phyloP scores from a whole-genome alignment of 2,113 vertebrate genomes.

The cat (Felis catus) region DNA sequence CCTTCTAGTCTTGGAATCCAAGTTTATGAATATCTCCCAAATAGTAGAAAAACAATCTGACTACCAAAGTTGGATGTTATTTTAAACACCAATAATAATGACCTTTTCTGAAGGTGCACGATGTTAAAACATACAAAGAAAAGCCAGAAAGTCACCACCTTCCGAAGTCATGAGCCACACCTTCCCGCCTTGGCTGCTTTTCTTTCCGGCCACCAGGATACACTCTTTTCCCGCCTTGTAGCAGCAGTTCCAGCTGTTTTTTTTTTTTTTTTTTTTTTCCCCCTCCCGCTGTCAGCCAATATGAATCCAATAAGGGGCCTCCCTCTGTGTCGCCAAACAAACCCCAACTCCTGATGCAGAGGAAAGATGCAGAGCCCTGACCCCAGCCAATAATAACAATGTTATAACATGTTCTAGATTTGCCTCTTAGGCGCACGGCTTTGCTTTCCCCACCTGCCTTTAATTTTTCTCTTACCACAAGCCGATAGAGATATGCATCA shows the following conservation, averaged over 20 bases:
- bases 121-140: background rate
- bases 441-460: slow-evolving; percentile 77
- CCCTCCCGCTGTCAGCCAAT: background rate
- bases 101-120: background rate
- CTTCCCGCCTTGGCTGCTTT: background rate
- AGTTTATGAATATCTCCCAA: background rate
- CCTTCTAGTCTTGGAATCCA: background rate
- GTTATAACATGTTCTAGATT: slow-evolving; percentile 76
- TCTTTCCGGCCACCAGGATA: background rate
- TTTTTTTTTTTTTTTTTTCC: background rate
- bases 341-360: slow-evolving; percentile 1
- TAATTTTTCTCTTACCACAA: slow-evolving; percentile 76
- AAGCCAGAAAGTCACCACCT: background rate
- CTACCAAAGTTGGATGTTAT: background rate
- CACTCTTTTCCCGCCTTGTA: background rate
- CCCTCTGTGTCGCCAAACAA: slow-evolving; percentile 48
- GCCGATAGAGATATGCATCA: slow-evolving; percentile 76
- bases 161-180: background rate
- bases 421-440: slow-evolving; percentile 56
- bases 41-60: background rate
- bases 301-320: slow-evolving; percentile 46
- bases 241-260: background rate
- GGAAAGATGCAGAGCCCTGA: slow-evolving; percentile 51
- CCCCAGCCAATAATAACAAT: slow-evolving; percentile 73
- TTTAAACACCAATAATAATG: background rate